phyloP scores from a whole-genome alignment of 2,113 vertebrate genomes.

The Phyllostomus hastatus region DNA sequence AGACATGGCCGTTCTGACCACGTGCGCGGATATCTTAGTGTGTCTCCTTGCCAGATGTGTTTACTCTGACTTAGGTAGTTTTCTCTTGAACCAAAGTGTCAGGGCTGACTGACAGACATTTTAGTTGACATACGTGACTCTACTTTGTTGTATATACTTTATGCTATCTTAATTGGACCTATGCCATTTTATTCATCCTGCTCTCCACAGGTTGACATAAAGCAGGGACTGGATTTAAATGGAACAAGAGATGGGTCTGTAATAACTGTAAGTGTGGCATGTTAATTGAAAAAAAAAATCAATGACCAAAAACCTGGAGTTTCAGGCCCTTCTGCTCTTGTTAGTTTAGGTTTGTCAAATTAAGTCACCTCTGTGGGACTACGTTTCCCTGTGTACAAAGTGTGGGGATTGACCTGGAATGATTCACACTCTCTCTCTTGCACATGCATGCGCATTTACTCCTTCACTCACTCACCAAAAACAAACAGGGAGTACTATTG shows the following conservation, averaged over 20 bases:
- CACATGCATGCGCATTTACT: background rate
- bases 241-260: background rate
- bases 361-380: background rate
- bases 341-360: background rate
- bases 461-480: background rate
- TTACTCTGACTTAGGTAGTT: too few relatives aligned
- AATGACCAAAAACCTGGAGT: background rate
- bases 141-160: too few relatives aligned
- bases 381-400: background rate
- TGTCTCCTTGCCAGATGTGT: too few relatives aligned
- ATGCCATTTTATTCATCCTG: too few relatives aligned
- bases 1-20: too few relatives aligned
- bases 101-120: too few relatives aligned
- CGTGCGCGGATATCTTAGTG: too few relatives aligned
- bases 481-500: background rate
- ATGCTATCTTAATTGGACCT: too few relatives aligned
- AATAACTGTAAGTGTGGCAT: background rate
- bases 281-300: background rate
- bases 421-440: background rate
- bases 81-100: too few relatives aligned
- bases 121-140: too few relatives aligned
- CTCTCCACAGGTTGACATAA: background rate
- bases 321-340: background rate
- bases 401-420: background rate
- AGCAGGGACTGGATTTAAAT: background rate